Evolutionary conservation across 2,113 vertebrate species (phyloP), one percentile per base, ranked within the genome.

Genomic region (Nansenia antarctica): DNA sequence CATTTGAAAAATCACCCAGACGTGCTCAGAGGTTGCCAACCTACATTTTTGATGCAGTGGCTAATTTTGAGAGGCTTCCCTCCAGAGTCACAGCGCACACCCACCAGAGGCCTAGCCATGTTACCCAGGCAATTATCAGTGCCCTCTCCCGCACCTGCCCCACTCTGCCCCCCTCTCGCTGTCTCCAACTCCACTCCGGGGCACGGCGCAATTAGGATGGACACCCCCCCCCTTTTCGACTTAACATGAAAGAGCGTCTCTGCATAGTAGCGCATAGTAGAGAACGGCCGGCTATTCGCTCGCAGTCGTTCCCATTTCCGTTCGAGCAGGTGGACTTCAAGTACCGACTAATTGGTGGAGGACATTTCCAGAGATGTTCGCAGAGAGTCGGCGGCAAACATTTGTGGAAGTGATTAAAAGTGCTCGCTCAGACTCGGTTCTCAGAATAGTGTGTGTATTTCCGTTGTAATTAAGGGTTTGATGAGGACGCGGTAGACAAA

Each of bases 11-110:
- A 92, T 88, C 52, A 69, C 74, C 77, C 78, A 67, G 84, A 85
- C 73, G 81, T 86, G 84, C 79, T 76, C 14, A 61, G 83, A 81
- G 87, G 87, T 88, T 88, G 87, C 80, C 89, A 90, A 90, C 86
- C 89, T 89, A 86, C 83, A 86, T 91, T 91, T 90, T 85, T 87
- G 76, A 84, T 82, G 87, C 84, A 84, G 86, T 83, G 72, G 83
- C 84, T 85, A 84, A 84, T 90, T 90, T 85, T 85, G 80, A 80
- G 79, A 74, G 70, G 82, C 78, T 83, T 67, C 77, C n/a, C n/a
- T 80, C 81, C 24, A 45, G 72, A 83, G 78, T 80, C 69, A 18
- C 61, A 53, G 59, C 66, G 70, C 59, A 65, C 72, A 69, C 75
- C 80, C 82, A 79, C 60, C 47, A 54, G 79, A 69, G 80, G 79